Percentiles rank a stretch among this genome's conserved stretches.
Evolutionary conservation across 2,797 vertebrate species (phyloP).

Genomic region (Natrix natrix): DNA sequence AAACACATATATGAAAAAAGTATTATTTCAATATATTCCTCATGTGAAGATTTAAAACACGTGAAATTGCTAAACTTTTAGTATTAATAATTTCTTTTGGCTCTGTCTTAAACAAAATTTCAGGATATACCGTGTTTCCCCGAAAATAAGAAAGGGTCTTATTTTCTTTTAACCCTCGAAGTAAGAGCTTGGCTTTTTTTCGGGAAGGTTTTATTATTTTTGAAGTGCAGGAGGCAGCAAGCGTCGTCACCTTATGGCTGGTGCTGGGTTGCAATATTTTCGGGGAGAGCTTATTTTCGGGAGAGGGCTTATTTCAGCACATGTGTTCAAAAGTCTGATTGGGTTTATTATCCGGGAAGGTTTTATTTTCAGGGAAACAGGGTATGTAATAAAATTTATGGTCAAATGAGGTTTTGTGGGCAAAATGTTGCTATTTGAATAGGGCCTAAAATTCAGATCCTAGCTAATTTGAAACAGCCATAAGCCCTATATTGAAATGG

Average conservation of each 20-base stretch:
- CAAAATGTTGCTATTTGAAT: neutral
- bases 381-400: neutral
- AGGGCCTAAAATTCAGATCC: neutral
- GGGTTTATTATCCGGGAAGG: no score
- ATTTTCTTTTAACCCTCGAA: no score
- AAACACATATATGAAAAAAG: neutral
- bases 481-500: neutral
- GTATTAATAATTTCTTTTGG: neutral
- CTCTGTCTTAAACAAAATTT: neutral
- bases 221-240: no score
- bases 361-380: no score
- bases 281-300: no score
- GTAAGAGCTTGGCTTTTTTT: no score
- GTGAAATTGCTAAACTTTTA: neutral
- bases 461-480: neutral
- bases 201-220: no score
- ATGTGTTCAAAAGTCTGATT: no score
- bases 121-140: neutral
- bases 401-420: neutral
- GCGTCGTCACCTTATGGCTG: no score
- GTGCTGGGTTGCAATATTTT: no score
- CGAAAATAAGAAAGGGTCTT: no score
- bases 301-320: no score
- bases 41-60: neutral
- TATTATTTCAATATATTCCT: neutral